phyloP scores from a whole-genome alignment of 2,888 invertebrate species.

The Agriopis leucophaearia region DNA sequence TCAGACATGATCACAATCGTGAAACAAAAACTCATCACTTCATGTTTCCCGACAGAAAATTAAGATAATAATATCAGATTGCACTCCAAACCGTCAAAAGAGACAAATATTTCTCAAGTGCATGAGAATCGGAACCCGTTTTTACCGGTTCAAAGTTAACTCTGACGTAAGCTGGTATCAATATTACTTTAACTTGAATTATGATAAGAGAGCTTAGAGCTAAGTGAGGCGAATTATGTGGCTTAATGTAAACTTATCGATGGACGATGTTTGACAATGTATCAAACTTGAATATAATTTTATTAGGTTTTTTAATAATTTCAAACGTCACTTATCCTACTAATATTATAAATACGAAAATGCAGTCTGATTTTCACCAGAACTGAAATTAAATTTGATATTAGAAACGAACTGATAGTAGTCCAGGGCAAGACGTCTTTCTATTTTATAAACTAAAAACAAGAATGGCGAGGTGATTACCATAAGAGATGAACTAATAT shows the following conservation, averaged over 20 bases:
- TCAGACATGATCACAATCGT: not conserved
- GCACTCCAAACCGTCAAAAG: constrained; percentile 28
- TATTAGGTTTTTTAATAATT: not conserved
- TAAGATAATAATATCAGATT: constrained; percentile 32
- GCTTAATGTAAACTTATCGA: constrained; percentile 23
- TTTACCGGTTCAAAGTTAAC: constrained; percentile 47
- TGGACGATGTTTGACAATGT: constrained; percentile 14
- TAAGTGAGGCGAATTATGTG: constrained; percentile 43
- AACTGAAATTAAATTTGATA: no score
- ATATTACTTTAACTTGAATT: constrained; percentile 40
- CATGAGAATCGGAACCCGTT: constrained; percentile 40
- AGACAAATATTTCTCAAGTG: constrained; percentile 36
- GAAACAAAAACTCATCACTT: constrained; percentile 1
- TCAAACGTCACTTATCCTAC: not conserved
- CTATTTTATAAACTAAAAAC: no score
- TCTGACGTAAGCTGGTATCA: constrained; percentile 45
- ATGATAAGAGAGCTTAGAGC: constrained; percentile 45
- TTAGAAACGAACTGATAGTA: no score
- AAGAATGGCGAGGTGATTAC: no score
- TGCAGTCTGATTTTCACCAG: not conserved
- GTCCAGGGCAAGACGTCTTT: no score
- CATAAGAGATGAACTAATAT: no score
- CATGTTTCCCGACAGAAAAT: constrained; percentile 6
- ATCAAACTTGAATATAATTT: constrained; percentile 6
- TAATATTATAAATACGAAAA: not conserved